Conservation (phyloP, 1,140 invertebrate species). For the Ceratina calcarata region DNA sequence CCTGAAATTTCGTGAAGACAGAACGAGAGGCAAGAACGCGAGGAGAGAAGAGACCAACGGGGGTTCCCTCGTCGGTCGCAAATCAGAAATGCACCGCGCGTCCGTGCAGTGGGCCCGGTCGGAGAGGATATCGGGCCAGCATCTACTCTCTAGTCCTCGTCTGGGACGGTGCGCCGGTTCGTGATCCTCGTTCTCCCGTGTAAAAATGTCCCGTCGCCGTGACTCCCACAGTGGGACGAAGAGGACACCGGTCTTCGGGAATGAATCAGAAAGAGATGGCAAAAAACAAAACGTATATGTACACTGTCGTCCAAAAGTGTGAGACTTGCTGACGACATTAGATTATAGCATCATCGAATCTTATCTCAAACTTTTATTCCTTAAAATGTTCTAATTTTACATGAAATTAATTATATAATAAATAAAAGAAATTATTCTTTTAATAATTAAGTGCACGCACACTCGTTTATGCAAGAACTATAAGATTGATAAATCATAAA, state of each 20-base stretch:
- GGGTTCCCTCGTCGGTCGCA: constrained; percentile 46
- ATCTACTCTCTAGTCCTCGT: constrained; percentile 55
- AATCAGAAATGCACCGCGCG: constrained; percentile 58
- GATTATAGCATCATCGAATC: too few relatives aligned
- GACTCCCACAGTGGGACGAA: constrained; percentile 19
- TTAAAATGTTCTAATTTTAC: too few relatives aligned
- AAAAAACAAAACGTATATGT: too few relatives aligned
- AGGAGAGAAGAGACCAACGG: constrained; percentile 5
- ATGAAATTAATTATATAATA: too few relatives aligned
- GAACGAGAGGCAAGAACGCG: neutral
- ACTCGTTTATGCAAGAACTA: too few relatives aligned
- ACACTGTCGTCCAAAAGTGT: too few relatives aligned
- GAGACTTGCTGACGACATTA: too few relatives aligned
- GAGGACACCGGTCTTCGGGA: neutral
- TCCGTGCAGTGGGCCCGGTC: constrained; percentile 37
- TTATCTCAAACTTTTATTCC: too few relatives aligned
- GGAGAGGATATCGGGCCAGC: constrained; percentile 56
- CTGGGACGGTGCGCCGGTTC: constrained; percentile 32
- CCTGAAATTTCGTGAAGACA: constrained; percentile 4
- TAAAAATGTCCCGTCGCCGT: constrained; percentile 57
- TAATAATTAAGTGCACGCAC: too few relatives aligned
- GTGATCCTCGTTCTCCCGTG: constrained; percentile 52
- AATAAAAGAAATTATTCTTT: too few relatives aligned
- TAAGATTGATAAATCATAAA: too few relatives aligned
- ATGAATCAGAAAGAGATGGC: neutral